Base-by-base conservation (phyloP, 2,113 vertebrate species). In the Lepisosteus oculatus region DNA sequence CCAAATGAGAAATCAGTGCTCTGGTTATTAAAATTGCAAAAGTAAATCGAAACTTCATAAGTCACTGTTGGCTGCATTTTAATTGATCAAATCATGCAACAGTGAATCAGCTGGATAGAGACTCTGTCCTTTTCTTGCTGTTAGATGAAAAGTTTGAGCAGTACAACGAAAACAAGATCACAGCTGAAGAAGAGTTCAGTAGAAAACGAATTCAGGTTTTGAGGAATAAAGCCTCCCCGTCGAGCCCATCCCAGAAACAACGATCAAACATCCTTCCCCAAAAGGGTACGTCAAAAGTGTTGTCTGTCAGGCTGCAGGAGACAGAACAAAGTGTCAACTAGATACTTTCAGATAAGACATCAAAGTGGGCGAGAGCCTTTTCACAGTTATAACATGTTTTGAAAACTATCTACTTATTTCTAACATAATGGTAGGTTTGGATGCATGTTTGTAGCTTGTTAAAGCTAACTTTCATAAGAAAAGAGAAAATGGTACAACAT, bases 261-360 rank as follows among this genome's bases (percentile, higher is more conserved):
- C 70, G 47, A 70, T 42, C 41, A 44, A 8, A 4, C 44, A 0
- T 3, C 41, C 43, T 5, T 68, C 5, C 65, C 70, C 13, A 14
- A 54, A 45, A 63, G 56, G 84, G 78, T 85, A 73, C 83, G 82
- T 59, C 56, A 59, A 12, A 59, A 8, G 2, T 13, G 8, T 12
- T 59, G 7, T 0, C 56, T 59, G 12, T 59, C 11, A 59, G n/a
- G 11, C 7, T 13, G 8, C 11, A 13, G 56, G 56, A n/a, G 13
- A 13, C n/a, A 59, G 56, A 59, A 59, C 56, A 8, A 13, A n/a
- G 47, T 6, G 5, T 51, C 47, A 9, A 9, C 8, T 13, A n/a
- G 56, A 59, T 4, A 1, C 7, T 8, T 59, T 59, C 56, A 59
- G 56, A 59, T 9, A 9, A 59, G 56, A 13, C 11, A 12, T 59